Percentiles rank a stretch among this genome's conserved stretches.
Evolutionary conservation across 2,888 invertebrate species (phyloP).

Genomic region (Drepana falcataria): DNA sequence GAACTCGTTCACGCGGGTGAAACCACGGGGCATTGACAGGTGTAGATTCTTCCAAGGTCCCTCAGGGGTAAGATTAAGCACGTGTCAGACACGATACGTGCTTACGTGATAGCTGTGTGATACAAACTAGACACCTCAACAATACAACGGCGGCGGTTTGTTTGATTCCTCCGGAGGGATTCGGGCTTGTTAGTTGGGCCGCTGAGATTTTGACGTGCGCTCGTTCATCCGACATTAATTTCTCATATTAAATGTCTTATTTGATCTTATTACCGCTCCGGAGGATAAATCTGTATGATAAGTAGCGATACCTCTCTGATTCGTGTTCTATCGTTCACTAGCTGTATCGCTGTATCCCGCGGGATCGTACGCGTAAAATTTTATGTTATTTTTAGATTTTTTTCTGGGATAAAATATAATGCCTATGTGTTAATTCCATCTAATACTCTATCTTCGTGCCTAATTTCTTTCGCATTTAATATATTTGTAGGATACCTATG

Average conservation of each 20-base stretch:
- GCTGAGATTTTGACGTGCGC: conserved; percentile 4
- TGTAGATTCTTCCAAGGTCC: conserved; percentile 1
- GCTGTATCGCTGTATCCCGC: no score
- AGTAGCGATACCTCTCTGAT: background rate
- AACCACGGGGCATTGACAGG: no score
- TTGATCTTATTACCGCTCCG: background rate
- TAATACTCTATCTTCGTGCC: no score
- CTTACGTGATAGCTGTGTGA: background rate
- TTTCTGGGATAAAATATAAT: no score
- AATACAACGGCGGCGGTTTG: conserved; percentile 15
- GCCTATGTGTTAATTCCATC: no score
- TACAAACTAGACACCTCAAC: conserved; percentile 3
- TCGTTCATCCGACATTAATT: background rate
- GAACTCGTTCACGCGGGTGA: no score
- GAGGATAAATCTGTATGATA: background rate
- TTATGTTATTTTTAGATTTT: no score
- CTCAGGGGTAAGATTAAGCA: conserved; percentile 3
- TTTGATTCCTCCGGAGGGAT: conserved; percentile 12
- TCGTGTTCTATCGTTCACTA: background rate
- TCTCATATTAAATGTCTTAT: background rate
- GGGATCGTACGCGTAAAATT: no score
- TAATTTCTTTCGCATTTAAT: no score
- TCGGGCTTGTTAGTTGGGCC: conserved; percentile 18
- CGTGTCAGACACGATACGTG: conserved; percentile 1
- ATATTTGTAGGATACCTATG: no score